Evolutionary conservation across 2,113 vertebrate genomes (phyloP).

Genomic region (Peromyscus maniculatus): DNA sequence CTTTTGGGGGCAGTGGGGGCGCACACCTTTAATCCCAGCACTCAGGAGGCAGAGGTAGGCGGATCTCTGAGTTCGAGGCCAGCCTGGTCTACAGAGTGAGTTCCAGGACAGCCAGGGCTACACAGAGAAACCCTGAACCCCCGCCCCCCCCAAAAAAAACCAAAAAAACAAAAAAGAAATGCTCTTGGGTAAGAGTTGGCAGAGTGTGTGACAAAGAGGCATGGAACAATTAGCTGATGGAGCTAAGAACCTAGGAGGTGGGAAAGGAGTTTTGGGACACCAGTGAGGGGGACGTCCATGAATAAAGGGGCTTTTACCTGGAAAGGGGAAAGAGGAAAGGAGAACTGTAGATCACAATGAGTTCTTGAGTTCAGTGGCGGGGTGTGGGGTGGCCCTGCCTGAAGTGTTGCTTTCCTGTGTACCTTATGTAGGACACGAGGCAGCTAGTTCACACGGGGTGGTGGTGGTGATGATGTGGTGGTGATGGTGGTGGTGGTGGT

Average conservation of each 20-base stretch:
- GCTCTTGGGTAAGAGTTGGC: background rate
- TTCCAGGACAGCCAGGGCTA: background rate
- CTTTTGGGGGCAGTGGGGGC: background rate
- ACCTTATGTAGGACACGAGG: background rate
- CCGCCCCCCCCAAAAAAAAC: too few species aligned
- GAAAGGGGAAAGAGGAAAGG: background rate
- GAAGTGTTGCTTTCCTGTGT: background rate
- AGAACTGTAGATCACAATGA: background rate
- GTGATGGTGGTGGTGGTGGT: too few species aligned
- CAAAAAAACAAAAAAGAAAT: background rate
- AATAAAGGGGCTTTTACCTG: background rate
- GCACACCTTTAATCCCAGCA: background rate
- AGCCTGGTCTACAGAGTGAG: background rate
- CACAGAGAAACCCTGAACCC: background rate
- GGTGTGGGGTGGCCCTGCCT: background rate
- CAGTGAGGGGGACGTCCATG: background rate
- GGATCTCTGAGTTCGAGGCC: background rate
- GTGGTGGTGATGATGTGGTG: too few species aligned
- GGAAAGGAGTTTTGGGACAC: background rate
- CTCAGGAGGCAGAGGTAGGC: background rate
- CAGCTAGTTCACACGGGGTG: background rate
- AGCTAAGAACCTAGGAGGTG: background rate
- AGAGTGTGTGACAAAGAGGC: background rate
- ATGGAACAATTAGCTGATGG: background rate
- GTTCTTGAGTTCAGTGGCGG: background rate